Conservation (phyloP, 1,140 invertebrate species). For the Hypothenemus hampei region DNA sequence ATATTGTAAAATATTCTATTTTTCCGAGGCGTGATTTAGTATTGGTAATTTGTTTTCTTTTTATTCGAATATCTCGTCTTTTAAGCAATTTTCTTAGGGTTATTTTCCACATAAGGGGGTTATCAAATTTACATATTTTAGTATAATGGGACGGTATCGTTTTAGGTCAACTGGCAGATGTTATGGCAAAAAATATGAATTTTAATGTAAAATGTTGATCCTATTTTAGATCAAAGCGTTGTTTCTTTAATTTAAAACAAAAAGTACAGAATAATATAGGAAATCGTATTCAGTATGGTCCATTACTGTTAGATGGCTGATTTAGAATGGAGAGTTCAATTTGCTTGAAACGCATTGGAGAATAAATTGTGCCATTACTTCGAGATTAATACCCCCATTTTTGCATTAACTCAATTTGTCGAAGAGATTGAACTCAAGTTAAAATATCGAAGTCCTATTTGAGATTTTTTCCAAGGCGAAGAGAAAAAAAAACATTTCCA, state of each 20-base stretch:
- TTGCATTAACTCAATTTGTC: background rate
- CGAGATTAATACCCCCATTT: background rate
- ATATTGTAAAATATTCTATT: background rate
- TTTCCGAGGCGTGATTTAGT: background rate
- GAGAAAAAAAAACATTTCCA: too few relatives aligned
- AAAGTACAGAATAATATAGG: background rate
- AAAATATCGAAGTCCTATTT: too few relatives aligned
- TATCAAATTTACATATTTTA: background rate
- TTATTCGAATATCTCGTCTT: background rate
- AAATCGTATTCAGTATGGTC: conserved; percentile 1
- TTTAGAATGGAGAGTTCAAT: conserved; percentile 1
- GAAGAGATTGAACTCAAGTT: background rate
- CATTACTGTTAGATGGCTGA: conserved; percentile 3
- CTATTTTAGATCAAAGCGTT: too few relatives aligned
- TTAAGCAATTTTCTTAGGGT: background rate
- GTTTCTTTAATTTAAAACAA: too few relatives aligned
- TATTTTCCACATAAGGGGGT: background rate
- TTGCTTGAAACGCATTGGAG: background rate
- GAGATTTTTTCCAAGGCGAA: too few relatives aligned
- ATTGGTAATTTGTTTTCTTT: background rate
- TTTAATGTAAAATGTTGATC: background rate
- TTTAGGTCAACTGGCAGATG: background rate
- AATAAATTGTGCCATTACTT: conserved; percentile 4
- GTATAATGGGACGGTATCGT: background rate
- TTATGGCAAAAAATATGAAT: background rate